Base-by-base conservation (phyloP, 2,113 vertebrate species). In the Urocynchramus pylzowi region DNA sequence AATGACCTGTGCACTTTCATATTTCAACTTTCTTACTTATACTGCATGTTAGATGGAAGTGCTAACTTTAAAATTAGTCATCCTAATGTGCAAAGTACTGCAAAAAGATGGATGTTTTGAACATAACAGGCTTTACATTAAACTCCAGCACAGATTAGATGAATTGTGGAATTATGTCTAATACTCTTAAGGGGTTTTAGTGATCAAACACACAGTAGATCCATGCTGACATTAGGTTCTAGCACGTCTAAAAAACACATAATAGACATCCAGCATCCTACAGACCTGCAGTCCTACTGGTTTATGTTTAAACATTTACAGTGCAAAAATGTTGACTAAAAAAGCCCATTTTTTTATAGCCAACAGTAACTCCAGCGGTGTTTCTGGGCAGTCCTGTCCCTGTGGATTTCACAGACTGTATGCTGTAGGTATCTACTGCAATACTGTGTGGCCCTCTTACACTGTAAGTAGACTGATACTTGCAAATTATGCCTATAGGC, bases 61-160 rank as follows among this genome's bases (percentile, higher is more conserved):
- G 22, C 70, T 82, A 87, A 73, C 77, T 96, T 96, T 79, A 89
- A 93, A 91, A 96, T 96, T 93, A 79, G 84, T 93, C 70, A 95
- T 73, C 87, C 65, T 93, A 80, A 91, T 94, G 89, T 94, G 91
- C 53, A 89, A 79, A 95, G 61, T 70, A 49, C 93, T 87, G 91
- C 78, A 87, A 93, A 91, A 94, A 82, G 94, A 94, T 93, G 53
- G 74, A 84, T 87, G 67, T 96, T 96, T 84, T 96, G 94, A 94
- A 93, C 84, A 79, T 96, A 96, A 96, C 84, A 95, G 87, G 91
- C 78, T 95, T 96, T 93, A 54, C 91, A 61, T 91, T 91, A 94
- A 94, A 95, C 54, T 90, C 33, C 35, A 85, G 67, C 37, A 83
- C 47, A 95, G 81, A 93, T 95, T 77, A 96, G 87, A 95, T 95